These are phyloP conservation scores for Malthinus flaveolus DNA, from an alignment of 2,888 invertebrate species.

Conservation along the genomic window DNA sequence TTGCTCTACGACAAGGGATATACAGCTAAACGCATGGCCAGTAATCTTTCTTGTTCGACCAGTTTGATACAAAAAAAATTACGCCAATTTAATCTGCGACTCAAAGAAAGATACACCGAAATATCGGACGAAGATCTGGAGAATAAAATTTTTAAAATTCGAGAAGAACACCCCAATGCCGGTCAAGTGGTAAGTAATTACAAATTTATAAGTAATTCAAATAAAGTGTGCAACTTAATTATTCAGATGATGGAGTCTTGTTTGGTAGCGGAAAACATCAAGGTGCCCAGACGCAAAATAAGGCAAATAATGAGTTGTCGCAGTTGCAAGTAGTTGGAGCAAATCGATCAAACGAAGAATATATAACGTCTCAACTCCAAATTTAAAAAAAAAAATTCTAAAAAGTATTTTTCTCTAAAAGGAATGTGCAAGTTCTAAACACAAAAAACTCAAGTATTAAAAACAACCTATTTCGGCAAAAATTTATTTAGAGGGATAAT, in stretches of 20 bases:
- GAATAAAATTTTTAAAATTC: neutral
- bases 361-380: neutral
- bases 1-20: slow-evolving; percentile 8
- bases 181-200: slow-evolving; percentile 5
- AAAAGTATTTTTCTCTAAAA: no score
- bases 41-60: neutral
- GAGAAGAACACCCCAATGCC: slow-evolving; percentile 8
- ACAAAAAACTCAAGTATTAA: no score
- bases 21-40: slow-evolving; percentile 1
- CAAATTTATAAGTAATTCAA: neutral
- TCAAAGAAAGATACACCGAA: neutral
- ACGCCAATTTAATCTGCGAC: neutral
- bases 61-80: slow-evolving; percentile 3
- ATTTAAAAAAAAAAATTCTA: no score
- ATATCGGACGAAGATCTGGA: slow-evolving; percentile 6
- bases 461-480: no score
- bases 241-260: slow-evolving; percentile 13
- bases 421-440: no score
- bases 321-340: slow-evolving; percentile 11
- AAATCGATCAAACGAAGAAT: slow-evolving; percentile 10
- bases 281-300: slow-evolving; percentile 3
- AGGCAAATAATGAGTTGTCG: neutral
- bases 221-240: neutral
- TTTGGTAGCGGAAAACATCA: neutral
- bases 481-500: no score